Evolutionary conservation across 1,140 invertebrate species (phyloP).

Genomic region (Heliconius nattereri): DNA sequence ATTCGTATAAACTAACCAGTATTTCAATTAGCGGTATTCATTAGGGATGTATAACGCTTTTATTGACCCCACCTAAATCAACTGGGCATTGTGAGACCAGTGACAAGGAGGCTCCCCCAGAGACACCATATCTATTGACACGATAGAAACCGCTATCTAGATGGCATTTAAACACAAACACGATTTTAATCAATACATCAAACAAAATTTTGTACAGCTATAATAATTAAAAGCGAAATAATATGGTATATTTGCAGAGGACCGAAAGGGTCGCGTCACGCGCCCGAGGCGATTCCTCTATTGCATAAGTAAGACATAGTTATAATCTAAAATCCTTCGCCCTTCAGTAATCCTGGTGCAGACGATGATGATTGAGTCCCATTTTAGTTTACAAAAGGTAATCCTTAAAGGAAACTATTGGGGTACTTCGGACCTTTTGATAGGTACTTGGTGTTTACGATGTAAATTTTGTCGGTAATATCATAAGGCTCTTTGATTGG

Average conservation of each 20-base stretch:
- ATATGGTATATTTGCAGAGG: slow-evolving; percentile 79
- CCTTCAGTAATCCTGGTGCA: slow-evolving; percentile 71
- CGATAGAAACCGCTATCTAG: slow-evolving; percentile 48
- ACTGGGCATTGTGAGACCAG: slow-evolving; percentile 35
- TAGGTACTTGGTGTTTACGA: slow-evolving; percentile 78
- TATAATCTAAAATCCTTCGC: slow-evolving; percentile 69
- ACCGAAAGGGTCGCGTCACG: slow-evolving; percentile 64
- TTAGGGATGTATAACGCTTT: slow-evolving; percentile 39
- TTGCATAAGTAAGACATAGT: slow-evolving; percentile 76
- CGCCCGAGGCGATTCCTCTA: slow-evolving; percentile 62
- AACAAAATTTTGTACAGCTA: slow-evolving; percentile 75
- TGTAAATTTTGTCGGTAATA: slow-evolving; percentile 78
- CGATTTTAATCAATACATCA: slow-evolving; percentile 80
- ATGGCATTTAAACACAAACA: slow-evolving; percentile 76
- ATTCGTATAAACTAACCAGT: slow-evolving; percentile 16
- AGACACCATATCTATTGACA: slow-evolving; percentile 68
- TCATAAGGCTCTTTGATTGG: slow-evolving; percentile 79
- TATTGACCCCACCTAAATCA: slow-evolving; percentile 47
- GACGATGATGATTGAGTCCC: slow-evolving; percentile 78
- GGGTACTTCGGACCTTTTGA: slow-evolving; percentile 67
- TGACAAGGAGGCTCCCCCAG: slow-evolving; percentile 48
- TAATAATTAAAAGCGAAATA: slow-evolving; percentile 81
- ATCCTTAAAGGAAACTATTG: slow-evolving; percentile 76
- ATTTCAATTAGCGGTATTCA: slow-evolving; percentile 39
- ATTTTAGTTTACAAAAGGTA: slow-evolving; percentile 81